A percentile compares a stretch with the other conserved stretches of the same genome.
These are phyloP conservation scores for Microtus richardsoni DNA, from an alignment of 2,113 vertebrate species.

Conservation along the genomic window DNA sequence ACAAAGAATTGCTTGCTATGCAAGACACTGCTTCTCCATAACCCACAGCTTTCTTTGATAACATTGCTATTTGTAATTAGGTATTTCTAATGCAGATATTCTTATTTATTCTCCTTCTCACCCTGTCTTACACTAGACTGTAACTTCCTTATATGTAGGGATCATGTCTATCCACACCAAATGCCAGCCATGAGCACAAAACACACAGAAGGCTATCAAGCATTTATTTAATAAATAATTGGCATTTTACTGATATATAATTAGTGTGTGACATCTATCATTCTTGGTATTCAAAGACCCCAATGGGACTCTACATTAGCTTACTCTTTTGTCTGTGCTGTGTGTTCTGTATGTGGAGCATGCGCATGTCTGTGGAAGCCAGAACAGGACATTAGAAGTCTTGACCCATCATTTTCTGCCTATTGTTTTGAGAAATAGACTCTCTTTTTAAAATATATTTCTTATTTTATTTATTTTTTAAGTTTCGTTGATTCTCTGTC, in stretches of 20 bases:
- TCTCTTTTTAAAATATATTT: neutral
- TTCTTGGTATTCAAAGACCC: neutral
- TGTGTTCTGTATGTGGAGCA: neutral
- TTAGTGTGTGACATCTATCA: neutral
- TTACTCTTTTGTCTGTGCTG: neutral
- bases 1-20: neutral
- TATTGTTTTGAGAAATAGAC: neutral
- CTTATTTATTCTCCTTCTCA: neutral
- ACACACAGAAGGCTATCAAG: neutral
- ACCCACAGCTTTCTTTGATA: neutral
- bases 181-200: neutral
- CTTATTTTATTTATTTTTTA: neutral
- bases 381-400: neutral
- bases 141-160: neutral
- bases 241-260: neutral
- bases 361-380: neutral
- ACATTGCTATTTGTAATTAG: neutral
- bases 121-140: too few species aligned
- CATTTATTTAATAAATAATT: neutral
- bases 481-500: neutral
- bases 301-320: neutral
- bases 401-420: neutral
- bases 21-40: neutral
- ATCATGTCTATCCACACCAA: accelerated
- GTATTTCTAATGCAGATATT: neutral